Base-by-base conservation (phyloP, 2,113 vertebrate species). In the Zosterops japonicus region DNA sequence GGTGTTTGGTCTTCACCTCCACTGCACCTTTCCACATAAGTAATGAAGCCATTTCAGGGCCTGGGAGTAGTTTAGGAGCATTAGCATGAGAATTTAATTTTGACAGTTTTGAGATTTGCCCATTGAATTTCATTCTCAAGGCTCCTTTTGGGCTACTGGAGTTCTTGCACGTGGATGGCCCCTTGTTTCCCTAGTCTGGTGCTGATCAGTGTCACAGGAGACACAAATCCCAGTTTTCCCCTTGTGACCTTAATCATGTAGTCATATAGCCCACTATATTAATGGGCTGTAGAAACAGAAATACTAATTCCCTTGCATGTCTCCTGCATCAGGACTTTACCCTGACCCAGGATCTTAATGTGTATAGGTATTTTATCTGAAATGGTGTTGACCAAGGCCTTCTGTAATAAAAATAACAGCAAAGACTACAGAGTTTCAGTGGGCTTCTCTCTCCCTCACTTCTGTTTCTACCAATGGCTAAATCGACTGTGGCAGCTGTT, bases 101-200 rank as follows among this genome's bases (percentile, higher is more conserved):
- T 74, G 50, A 39, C 3, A 19, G 16, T 68, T 84, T 79, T 4
- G 20, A 76, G 57, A 68, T 8, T 92, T 75, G 12, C 6, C 12
- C 8, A 14, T 5, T 46, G 18, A 25, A 59, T 70, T 89, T 78
- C 2, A 3, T 77, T 72, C 31, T 68, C n/a, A 72, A 74, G 77
- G 14, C 28, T 87, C 4, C 24, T 71, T 78, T 36, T 63, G 39
- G 23, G 18, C 31, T 79, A 15, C 36, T 90, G 56, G 23, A 67
- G 31, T 39, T 53, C 20, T 85, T 78, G 25, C 9, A n/a, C 0
- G 4, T 2, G 1, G 67, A 24, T 29, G 7, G 19, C 8, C 27
- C 21, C 10, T 65, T 74, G 41, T 84, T 84, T 94, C 3, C 20
- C 14, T 42, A 39, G 16, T 46, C 20, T 82, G 14, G 8, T 90